These are phyloP conservation scores for Rhagium mordax DNA, from an alignment of 2,888 invertebrate species.

Conservation along the genomic window DNA sequence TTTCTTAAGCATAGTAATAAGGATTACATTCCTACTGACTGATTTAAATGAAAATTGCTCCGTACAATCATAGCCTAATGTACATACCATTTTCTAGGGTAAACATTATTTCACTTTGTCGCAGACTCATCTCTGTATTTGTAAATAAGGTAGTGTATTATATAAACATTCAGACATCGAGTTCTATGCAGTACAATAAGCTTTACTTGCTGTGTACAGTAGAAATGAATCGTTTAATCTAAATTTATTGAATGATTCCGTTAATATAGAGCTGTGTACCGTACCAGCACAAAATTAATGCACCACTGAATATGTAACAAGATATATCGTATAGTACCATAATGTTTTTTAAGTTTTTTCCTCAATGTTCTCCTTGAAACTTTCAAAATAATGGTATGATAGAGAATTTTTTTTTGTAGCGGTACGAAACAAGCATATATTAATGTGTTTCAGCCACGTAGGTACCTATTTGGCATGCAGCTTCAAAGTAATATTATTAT, in stretches of 20 bases:
- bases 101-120: conserved; percentile 29
- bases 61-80: conserved; percentile 47
- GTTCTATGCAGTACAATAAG: conserved; percentile 2
- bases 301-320: neutral
- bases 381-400: too few relatives aligned
- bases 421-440: too few relatives aligned
- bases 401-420: too few relatives aligned
- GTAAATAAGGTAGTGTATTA: conserved; percentile 23
- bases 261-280: neutral
- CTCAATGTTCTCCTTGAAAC: too few relatives aligned
- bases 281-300: neutral
- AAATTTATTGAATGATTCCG: neutral
- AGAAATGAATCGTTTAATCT: neutral
- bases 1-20: conserved; percentile 78
- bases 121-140: conserved; percentile 25
- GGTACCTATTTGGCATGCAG: too few relatives aligned
- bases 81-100: conserved; percentile 48
- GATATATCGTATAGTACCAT: neutral
- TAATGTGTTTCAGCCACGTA: too few relatives aligned
- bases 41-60: conserved; percentile 48
- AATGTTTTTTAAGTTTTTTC: too few relatives aligned
- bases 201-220: conserved; percentile 6
- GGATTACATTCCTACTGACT: conserved; percentile 71
- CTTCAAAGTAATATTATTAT: too few relatives aligned
- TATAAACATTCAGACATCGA: conserved; percentile 6